Conservation (phyloP, 1,140 invertebrate species). For the Bombus waltoni region DNA sequence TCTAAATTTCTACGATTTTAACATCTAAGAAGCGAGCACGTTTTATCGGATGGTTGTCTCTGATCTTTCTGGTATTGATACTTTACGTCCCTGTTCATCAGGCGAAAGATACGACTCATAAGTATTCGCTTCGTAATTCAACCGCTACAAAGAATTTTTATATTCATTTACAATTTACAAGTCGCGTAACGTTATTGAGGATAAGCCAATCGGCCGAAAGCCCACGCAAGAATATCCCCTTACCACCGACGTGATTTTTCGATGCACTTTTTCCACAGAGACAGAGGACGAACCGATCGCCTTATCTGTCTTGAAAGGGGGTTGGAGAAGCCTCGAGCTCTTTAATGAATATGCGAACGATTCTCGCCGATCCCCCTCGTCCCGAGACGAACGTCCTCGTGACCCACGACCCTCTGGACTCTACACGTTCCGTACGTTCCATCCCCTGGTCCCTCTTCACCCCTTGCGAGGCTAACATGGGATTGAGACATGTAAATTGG, state of each 20-base stretch:
- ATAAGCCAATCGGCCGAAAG: neutral
- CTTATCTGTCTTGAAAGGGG: slow-evolving; percentile 24
- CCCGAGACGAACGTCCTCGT: slow-evolving; percentile 40
- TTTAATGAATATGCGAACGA: slow-evolving; percentile 74
- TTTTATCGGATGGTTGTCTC: no score
- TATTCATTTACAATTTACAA: neutral
- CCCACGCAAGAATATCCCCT: no score
- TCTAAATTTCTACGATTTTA: no score
- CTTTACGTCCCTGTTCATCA: no score
- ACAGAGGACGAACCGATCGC: slow-evolving; percentile 14
- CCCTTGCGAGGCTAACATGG: slow-evolving; percentile 65
- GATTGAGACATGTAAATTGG: slow-evolving; percentile 82
- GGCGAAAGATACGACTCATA: no score
- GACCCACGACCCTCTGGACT: slow-evolving; percentile 54
- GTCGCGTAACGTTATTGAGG: no score
- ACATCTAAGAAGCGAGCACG: no score
- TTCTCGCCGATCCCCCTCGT: slow-evolving; percentile 10
- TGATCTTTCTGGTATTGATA: no score
- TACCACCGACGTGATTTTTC: neutral
- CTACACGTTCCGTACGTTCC: slow-evolving; percentile 59
- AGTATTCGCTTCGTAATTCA: no score
- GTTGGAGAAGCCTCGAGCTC: slow-evolving; percentile 24
- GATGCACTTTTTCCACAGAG: neutral
- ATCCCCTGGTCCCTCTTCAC: slow-evolving; percentile 21
- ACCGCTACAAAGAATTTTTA: no score